Conservation (phyloP, 1,140 invertebrate species). For the Cheumatopsyche charites region DNA sequence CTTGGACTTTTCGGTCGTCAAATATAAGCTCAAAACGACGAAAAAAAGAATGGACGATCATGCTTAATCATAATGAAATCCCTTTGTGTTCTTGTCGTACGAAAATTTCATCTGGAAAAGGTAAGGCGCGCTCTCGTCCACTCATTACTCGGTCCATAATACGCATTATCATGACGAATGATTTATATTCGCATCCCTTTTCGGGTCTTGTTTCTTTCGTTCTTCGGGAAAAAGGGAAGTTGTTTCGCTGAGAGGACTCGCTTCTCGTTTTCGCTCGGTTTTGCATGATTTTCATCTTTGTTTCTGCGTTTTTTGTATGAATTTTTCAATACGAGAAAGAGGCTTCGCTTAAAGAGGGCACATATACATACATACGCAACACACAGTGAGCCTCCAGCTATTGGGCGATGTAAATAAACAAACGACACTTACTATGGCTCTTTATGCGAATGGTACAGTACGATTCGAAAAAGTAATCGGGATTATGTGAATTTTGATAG, state of each 20-base stretch:
- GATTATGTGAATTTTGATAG: no score
- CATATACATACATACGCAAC: conserved; percentile 7
- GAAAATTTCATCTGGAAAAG: conserved; percentile 8
- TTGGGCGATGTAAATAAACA: conserved; percentile 27
- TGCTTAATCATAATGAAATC: no score
- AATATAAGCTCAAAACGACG: no score
- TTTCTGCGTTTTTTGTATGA: conserved; percentile 21
- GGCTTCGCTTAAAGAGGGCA: not conserved
- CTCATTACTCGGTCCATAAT: conserved; percentile 5
- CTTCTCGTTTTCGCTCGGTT: not conserved
- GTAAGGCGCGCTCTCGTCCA: not conserved
- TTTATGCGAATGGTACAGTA: not conserved
- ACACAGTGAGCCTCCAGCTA: conserved; percentile 2
- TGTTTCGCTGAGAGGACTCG: conserved; percentile 6
- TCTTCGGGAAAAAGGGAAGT: not conserved
- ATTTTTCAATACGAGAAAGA: conserved; percentile 26
- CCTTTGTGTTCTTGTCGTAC: not conserved
- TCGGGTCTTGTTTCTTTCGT: not conserved
- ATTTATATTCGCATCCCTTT: conserved; percentile 26
- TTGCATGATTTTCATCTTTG: conserved; percentile 30
- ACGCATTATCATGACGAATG: conserved; percentile 16
- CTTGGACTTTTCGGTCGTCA: no score
- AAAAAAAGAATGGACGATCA: no score
- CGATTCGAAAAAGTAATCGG: not conserved
- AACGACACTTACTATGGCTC: conserved; percentile 10